These are phyloP conservation scores for Sebastes umbrosus DNA, from an alignment of 2,797 vertebrate genomes.

Conservation along the genomic window DNA sequence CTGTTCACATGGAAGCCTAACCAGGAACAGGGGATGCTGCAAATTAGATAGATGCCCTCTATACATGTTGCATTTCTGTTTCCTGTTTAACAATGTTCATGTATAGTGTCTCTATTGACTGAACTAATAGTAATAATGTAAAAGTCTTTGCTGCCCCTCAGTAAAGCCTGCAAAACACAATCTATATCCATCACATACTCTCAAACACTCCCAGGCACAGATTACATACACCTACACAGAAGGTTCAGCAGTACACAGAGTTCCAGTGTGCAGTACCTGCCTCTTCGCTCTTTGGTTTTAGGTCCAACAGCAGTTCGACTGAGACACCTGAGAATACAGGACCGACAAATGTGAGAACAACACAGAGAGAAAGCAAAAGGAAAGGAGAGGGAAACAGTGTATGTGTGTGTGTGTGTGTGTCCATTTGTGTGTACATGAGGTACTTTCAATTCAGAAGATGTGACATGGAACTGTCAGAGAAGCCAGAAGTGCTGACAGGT, in stretches of 20 bases:
- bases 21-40: neutral
- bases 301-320: constrained; percentile 34
- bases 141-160: neutral
- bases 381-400: neutral
- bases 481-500: constrained; percentile 60
- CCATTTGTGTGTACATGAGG: constrained; percentile 12
- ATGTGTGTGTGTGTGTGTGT: constrained; percentile 1
- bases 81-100: neutral
- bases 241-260: neutral
- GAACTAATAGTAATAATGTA: neutral
- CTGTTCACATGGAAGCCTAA: neutral
- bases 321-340: constrained; percentile 41
- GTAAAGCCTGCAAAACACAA: constrained; percentile 1
- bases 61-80: neutral
- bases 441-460: constrained; percentile 55
- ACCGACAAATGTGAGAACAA: constrained; percentile 17
- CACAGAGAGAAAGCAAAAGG: neutral
- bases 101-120: neutral
- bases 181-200: neutral
- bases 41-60: neutral
- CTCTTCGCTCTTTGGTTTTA: constrained; percentile 17
- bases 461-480: constrained; percentile 60
- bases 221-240: constrained; percentile 32
- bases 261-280: constrained; percentile 4
- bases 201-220: constrained; percentile 2